phyloP scores from a whole-genome alignment of 2,797 vertebrate species.

The Enoplosus armatus region DNA sequence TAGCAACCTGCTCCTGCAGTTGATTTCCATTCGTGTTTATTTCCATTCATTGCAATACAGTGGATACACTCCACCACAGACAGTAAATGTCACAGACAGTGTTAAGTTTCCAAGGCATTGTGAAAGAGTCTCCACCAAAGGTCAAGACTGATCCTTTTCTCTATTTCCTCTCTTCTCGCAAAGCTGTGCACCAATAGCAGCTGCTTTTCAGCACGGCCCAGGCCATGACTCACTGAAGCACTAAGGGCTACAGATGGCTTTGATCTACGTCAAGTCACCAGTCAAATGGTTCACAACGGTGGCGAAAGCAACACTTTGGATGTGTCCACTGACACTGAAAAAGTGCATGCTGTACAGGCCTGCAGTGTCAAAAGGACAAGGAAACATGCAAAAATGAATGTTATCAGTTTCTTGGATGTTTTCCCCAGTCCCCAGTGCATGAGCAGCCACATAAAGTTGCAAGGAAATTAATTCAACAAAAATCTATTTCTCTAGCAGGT shows the following conservation, averaged over 20 bases:
- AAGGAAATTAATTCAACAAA: slow-evolving; percentile 5
- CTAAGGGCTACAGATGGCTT: slow-evolving; percentile 20
- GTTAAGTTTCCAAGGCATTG: slow-evolving; percentile 69
- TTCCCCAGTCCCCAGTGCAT: neutral
- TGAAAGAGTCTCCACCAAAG: slow-evolving; percentile 64
- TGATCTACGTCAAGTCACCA: slow-evolving; percentile 33
- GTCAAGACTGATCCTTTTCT: slow-evolving; percentile 68
- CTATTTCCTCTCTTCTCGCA: slow-evolving; percentile 52
- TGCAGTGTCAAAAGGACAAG: neutral
- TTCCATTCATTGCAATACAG: slow-evolving; percentile 44
- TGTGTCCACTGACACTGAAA: slow-evolving; percentile 10
- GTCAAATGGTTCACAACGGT: slow-evolving; percentile 20
- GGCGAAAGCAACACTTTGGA: neutral
- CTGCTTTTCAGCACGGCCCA: slow-evolving; percentile 45
- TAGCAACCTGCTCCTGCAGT: slow-evolving; percentile 15
- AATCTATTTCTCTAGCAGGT: neutral
- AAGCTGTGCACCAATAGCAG: slow-evolving; percentile 39
- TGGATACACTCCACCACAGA: slow-evolving; percentile 33
- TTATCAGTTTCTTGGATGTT: neutral
- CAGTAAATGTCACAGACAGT: slow-evolving; percentile 74
- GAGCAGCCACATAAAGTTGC: neutral
- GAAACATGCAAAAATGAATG: neutral
- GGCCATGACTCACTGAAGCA: slow-evolving; percentile 34
- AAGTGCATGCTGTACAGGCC: neutral
- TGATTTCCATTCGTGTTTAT: slow-evolving; percentile 23